Evolutionary conservation across 2,888 invertebrate species (phyloP).

Genomic region (Ornithoptera priamus): DNA sequence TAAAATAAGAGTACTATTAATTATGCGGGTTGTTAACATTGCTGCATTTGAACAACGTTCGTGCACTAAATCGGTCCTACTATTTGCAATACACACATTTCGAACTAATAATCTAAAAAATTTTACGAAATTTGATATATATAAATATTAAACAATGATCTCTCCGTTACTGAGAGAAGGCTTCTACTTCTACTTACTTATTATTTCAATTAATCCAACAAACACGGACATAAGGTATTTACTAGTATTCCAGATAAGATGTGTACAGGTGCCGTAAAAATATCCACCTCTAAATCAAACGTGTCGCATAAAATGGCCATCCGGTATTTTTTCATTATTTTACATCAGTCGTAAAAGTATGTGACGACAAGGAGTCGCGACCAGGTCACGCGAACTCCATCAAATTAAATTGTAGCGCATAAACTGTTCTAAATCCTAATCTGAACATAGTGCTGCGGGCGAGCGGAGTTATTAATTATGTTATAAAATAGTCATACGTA

Average conservation of each 20-base stretch:
- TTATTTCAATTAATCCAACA: background rate
- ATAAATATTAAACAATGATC: too few species aligned
- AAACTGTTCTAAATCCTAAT: slow-evolving; percentile 75
- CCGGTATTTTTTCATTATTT: slow-evolving; percentile 75
- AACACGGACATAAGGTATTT: background rate
- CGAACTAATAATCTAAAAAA: background rate
- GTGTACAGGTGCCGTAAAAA: slow-evolving; percentile 49
- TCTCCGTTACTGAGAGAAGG: too few species aligned
- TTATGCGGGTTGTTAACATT: background rate
- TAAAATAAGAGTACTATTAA: background rate
- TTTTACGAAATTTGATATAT: background rate
- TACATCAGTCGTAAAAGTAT: slow-evolving; percentile 71
- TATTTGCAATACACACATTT: background rate
- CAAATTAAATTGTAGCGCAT: slow-evolving; percentile 72
- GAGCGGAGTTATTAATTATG: slow-evolving; percentile 75
- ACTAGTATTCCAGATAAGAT: background rate
- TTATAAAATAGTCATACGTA: slow-evolving; percentile 76
- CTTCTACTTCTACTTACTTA: too few species aligned
- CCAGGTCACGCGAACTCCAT: slow-evolving; percentile 66
- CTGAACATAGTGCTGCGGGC: slow-evolving; percentile 50
- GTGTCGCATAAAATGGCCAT: slow-evolving; percentile 53
- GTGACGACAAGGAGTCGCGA: slow-evolving; percentile 56
- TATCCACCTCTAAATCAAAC: slow-evolving; percentile 63
- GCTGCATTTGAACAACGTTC: too few species aligned
- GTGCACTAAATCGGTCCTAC: background rate